Conservation (phyloP, 2,113 vertebrate species). For the Heterotis niloticus region DNA sequence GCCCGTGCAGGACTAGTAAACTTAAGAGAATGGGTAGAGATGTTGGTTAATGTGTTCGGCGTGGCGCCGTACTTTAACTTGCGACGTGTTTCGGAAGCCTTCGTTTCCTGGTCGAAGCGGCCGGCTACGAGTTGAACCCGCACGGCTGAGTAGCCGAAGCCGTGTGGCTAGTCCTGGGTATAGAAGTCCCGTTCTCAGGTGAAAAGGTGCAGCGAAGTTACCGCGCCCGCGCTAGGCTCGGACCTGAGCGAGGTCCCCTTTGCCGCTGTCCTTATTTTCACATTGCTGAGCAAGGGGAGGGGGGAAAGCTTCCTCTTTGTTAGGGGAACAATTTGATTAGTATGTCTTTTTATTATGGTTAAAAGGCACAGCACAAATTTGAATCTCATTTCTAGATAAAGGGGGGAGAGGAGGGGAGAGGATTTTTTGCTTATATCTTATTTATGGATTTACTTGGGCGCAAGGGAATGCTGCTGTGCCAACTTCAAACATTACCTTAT, state of each 20-base stretch:
- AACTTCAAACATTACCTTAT: constrained; percentile 84
- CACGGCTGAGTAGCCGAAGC: too few relatives aligned
- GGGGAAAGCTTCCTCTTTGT: constrained; percentile 40
- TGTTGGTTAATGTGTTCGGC: neutral
- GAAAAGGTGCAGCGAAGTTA: neutral
- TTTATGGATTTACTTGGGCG: constrained; percentile 89
- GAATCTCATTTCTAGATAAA: constrained; percentile 45
- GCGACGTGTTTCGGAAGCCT: too few relatives aligned
- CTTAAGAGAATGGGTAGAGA: neutral
- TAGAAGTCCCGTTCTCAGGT: neutral
- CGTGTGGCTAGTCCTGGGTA: neutral
- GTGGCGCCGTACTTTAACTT: too few relatives aligned
- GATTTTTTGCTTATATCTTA: constrained; percentile 78
- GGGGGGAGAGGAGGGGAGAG: constrained; percentile 47
- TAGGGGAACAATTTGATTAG: constrained; percentile 37
- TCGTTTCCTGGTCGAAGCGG: too few relatives aligned
- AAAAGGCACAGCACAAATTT: constrained; percentile 62
- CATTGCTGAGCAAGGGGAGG: neutral
- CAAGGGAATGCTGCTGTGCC: constrained; percentile 78
- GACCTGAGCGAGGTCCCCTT: neutral
- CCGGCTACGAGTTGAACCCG: too few relatives aligned
- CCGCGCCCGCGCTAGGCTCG: neutral
- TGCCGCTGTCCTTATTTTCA: neutral
- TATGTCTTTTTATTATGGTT: constrained; percentile 52
- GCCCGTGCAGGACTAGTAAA: neutral